phyloP scores from a whole-genome alignment of 1,140 invertebrate species.

The Arctopsyche grandis region DNA sequence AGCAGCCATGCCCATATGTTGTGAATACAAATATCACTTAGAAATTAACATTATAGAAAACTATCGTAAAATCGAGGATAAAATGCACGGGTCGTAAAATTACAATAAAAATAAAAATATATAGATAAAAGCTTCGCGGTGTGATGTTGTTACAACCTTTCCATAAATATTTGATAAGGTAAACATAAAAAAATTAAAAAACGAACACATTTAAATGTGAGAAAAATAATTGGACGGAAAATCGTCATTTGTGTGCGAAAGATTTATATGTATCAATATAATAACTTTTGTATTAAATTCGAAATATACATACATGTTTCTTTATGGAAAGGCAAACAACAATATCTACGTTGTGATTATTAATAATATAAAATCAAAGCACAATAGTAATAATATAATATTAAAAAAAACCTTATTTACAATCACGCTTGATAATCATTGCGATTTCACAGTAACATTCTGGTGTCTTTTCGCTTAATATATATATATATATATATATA shows the following conservation, averaged over 20 bases:
- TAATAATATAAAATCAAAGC: not conserved
- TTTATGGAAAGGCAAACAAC: too few species aligned
- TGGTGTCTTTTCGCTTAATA: conserved; percentile 25
- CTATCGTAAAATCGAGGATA: conserved; percentile 28
- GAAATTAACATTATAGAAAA: conserved; percentile 4
- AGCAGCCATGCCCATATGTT: not conserved
- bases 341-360: too few species aligned
- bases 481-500: conserved; percentile 3
- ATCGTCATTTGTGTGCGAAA: not conserved
- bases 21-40: conserved; percentile 2
- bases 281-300: not conserved
- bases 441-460: not conserved
- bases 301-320: too few species aligned
- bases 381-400: not conserved
- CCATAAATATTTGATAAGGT: not conserved
- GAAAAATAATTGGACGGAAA: conserved; percentile 8
- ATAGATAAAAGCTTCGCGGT: conserved; percentile 34
- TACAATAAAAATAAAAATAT: not conserved
- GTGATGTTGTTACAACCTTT: not conserved
- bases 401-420: conserved; percentile 7
- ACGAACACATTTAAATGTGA: not conserved
- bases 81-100: conserved; percentile 40
- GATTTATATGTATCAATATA: not conserved
- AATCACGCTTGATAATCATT: not conserved
- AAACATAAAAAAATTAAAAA: not conserved